Evolutionary conservation across 2,888 invertebrate genomes (phyloP).

Genomic region (Desoria tigrina): DNA sequence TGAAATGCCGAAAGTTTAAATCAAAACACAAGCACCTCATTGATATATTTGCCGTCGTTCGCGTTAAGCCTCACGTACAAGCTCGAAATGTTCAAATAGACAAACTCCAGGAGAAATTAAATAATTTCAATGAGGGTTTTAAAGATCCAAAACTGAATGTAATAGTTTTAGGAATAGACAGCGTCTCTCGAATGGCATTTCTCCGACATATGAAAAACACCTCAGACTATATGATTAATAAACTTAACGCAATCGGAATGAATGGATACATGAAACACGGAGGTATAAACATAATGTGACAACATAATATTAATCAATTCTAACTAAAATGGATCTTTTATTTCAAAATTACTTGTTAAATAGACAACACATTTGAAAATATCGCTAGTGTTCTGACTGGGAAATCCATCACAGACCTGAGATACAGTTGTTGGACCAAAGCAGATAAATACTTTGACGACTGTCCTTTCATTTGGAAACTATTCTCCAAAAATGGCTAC

Average conservation of each 20-base stretch:
- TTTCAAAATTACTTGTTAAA: neutral
- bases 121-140: too few relatives aligned
- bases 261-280: slow-evolving; percentile 90
- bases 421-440: slow-evolving; percentile 63
- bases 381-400: slow-evolving; percentile 72
- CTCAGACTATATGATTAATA: slow-evolving; percentile 63
- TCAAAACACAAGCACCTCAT: too few relatives aligned
- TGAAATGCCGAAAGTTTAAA: slow-evolving; percentile 31
- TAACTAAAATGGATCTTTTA: too few relatives aligned
- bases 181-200: slow-evolving; percentile 81
- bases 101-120: too few relatives aligned
- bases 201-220: slow-evolving; percentile 62
- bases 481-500: slow-evolving; percentile 71
- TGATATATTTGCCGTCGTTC: neutral
- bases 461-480: slow-evolving; percentile 82
- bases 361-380: slow-evolving; percentile 82
- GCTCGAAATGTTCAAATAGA: too few relatives aligned
- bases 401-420: slow-evolving; percentile 66
- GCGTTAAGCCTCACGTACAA: too few relatives aligned
- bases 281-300: too few relatives aligned
- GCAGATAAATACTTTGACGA: slow-evolving; percentile 68
- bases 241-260: slow-evolving; percentile 71
- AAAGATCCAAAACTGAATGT: slow-evolving; percentile 68
- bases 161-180: slow-evolving; percentile 79
- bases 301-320: too few relatives aligned